phyloP scores from a whole-genome alignment of 2,888 invertebrate species.

The Acleris laterana region DNA sequence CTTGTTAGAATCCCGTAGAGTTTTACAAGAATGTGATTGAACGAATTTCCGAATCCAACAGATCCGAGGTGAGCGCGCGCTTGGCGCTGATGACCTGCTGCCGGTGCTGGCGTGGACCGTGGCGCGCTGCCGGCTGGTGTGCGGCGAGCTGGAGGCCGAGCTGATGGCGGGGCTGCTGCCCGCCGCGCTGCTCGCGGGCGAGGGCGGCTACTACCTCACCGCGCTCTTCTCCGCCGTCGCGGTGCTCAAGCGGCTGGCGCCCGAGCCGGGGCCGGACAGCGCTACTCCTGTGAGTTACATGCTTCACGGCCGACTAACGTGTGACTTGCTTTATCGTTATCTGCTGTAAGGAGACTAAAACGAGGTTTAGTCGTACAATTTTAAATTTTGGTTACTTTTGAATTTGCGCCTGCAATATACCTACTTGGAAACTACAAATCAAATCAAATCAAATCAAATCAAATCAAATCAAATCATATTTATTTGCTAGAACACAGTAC shows the following conservation, averaged over 20 bases:
- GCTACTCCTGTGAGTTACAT: slow-evolving; percentile 65
- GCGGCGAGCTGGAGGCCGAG: slow-evolving; percentile 97
- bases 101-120: slow-evolving; percentile 96
- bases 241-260: slow-evolving; percentile 89
- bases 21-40: too few relatives aligned
- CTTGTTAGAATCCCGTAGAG: too few relatives aligned
- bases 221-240: slow-evolving; percentile 96
- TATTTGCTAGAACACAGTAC: too few relatives aligned
- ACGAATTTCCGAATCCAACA: slow-evolving; percentile 48
- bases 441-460: too few relatives aligned
- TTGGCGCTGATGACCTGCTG: slow-evolving; percentile 95
- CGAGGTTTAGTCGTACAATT: too few relatives aligned
- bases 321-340: background rate
- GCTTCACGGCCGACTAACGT: background rate
- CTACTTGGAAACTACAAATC: too few relatives aligned
- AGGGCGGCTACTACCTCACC: slow-evolving; percentile 97
- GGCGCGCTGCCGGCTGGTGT: slow-evolving; percentile 94
- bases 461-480: too few relatives aligned
- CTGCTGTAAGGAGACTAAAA: too few relatives aligned
- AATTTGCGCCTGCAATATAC: too few relatives aligned
- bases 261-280: slow-evolving; percentile 67
- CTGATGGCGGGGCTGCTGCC: slow-evolving; percentile 98
- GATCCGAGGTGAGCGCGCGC: slow-evolving; percentile 88
- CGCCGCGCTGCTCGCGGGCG: slow-evolving; percentile 94
- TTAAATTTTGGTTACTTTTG: too few relatives aligned